Percentiles rank a stretch among this genome's conserved stretches.
Conservation (phyloP, 2,888 invertebrate genomes). For the Corythucha ciliata region DNA sequence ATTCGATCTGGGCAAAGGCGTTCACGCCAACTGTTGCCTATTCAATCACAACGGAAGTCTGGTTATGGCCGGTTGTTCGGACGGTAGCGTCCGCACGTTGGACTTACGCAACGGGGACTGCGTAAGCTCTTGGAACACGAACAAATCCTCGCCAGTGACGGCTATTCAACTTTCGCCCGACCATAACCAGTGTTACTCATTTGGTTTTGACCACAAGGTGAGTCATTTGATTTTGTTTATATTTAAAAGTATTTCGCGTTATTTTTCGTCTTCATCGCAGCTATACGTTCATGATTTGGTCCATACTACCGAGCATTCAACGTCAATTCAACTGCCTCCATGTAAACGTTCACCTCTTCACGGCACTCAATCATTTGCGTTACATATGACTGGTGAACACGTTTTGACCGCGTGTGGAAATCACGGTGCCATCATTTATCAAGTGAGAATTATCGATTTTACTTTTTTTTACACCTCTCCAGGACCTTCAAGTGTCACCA, state of each 20-base stretch:
- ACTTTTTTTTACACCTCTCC: too few relatives aligned
- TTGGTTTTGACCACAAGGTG: constrained; percentile 50
- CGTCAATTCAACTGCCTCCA: constrained; percentile 39
- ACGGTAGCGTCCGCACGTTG: constrained; percentile 49
- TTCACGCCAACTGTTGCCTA: constrained; percentile 46
- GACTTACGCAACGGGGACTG: constrained; percentile 48
- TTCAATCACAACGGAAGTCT: constrained; percentile 53
- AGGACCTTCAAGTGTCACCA: too few relatives aligned
- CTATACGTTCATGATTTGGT: constrained; percentile 42
- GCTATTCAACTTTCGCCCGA: constrained; percentile 48
- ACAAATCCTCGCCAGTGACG: constrained; percentile 47
- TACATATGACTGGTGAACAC: constrained; percentile 44
- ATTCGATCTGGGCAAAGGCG: too few relatives aligned
- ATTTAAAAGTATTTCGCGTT: background rate
- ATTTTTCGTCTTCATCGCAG: constrained; percentile 26
- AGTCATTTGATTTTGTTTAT: constrained; percentile 29
- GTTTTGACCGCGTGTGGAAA: constrained; percentile 42
- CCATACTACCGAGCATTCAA: constrained; percentile 40
- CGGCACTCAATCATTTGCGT: constrained; percentile 43
- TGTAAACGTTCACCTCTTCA: constrained; percentile 37
- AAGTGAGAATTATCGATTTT: constrained; percentile 37
- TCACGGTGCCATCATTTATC: constrained; percentile 42
- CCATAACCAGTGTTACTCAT: constrained; percentile 48
- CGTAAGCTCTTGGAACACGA: constrained; percentile 48
- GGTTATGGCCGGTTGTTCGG: constrained; percentile 49